phyloP scores from a whole-genome alignment of 2,113 vertebrate genomes.

The Ascaphus truei region DNA sequence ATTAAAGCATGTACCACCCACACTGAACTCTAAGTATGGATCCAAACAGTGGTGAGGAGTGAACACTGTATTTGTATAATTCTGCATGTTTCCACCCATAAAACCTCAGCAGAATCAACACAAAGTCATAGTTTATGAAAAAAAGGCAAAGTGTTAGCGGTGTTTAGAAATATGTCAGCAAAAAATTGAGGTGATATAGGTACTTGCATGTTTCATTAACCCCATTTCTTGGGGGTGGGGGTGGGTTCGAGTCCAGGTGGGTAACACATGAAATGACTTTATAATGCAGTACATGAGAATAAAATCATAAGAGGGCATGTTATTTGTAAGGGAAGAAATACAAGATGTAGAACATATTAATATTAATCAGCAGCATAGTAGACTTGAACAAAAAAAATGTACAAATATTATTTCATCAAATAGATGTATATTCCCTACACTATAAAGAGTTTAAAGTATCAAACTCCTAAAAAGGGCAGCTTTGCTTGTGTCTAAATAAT shows the following conservation, averaged over 20 bases:
- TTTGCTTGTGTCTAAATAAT: no score
- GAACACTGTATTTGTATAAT: constrained; percentile 66
- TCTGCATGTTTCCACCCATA: constrained; percentile 64
- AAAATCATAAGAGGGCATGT: no score
- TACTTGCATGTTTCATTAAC: not conserved
- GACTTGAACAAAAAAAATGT: no score
- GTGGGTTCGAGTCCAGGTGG: no score
- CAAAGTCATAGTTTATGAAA: constrained; percentile 42
- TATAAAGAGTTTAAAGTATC: no score
- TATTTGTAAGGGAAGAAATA: no score
- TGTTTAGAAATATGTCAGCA: constrained; percentile 35
- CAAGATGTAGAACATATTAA: no score
- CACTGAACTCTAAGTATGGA: constrained; percentile 64
- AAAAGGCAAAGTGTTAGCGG: constrained; percentile 17
- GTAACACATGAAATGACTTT: not conserved
- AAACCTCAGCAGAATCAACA: constrained; percentile 74
- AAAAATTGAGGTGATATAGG: constrained; percentile 7
- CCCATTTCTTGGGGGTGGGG: not conserved
- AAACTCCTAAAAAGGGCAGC: no score
- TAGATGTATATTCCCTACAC: no score
- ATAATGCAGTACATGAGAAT: no score
- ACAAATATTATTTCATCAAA: no score
- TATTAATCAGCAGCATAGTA: no score
- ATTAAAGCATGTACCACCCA: constrained; percentile 67
- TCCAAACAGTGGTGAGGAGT: constrained; percentile 64